Base-by-base conservation (phyloP, 1,140 invertebrate genomes). In the Asobara japonica region DNA sequence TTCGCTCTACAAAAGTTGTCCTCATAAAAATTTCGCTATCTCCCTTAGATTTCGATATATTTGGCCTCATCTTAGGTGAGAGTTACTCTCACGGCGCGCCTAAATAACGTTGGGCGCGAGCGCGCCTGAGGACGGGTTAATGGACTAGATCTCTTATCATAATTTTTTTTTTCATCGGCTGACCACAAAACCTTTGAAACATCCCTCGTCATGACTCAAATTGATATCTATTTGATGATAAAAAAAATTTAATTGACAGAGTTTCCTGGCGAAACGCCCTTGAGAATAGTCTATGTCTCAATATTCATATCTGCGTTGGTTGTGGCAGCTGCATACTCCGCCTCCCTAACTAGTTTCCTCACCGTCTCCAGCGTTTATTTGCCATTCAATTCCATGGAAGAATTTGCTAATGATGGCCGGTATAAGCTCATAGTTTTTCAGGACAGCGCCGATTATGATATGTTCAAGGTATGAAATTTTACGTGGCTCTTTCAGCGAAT, bases 231-330 rank as follows among this genome's bases (percentile, higher is more conserved):
- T 36, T 45, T 6, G 8, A 45, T 10, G n/a, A 3, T 45, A 7
- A 10, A 20, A 22, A 22, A 10, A 45, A 8, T 45, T 45, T 27
- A 0, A 16, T 31, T 11, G 56, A 60, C 27, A 74, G 72, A 69
- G 48, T 74, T 70, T 45, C 72, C 72, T 6, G 11, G 16, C 2
- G 56, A 41, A 61, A 60, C 71, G 10, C 67, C 83, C 4, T 36
- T 79, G 60, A 77, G 78, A 66, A 68, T 84, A 33, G 79, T 76
- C 7, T 75, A 76, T 69, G 41, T 75, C n/a, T 73, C 76, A 10
- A 56, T 77, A 25, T 74, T 76, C 31, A 22, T 75, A 31, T 71
- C 73, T 8, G 68, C 76, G 2, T 68, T 76, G 38, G 67, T 80
- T 0, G 38, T 81, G 30, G 74, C 29, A 22, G 56, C 77, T 25